Base-by-base conservation (phyloP, 2,113 vertebrate genomes). In the Micromys minutus region DNA sequence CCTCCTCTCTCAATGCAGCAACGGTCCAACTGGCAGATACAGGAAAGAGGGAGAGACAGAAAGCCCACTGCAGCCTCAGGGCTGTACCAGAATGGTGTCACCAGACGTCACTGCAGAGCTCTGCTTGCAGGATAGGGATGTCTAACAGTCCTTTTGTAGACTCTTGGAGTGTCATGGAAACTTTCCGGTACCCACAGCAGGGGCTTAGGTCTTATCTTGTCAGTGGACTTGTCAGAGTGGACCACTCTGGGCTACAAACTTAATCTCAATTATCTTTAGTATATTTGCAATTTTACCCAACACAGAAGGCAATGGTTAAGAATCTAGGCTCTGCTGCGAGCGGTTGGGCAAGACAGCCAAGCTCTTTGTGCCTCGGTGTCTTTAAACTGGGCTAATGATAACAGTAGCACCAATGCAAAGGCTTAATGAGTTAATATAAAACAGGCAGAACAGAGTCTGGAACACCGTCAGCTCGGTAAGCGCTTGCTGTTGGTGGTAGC, bases 71-170 rank as follows among this genome's bases (percentile, higher is more conserved):
- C 24, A 17, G 50, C 24, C 63, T 71, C 22, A 24, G 21, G 42
- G 4, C 19, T 12, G 26, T 26, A 55, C 75, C 85, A 50, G 59
- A 69, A 34, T 26, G 75, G 3, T 1, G 29, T 3, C 4, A 29
- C 50, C 63, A 31, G 13, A 4, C 6, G 15, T 71, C 94, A 24
- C 22, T 52, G 87, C 59, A 90, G 34, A 55, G 67, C 16, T 36
- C 50, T 2, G 0, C 15, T n/a, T 34, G 0, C 5, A 0, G 15
- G 61, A 0, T 22, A 6, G 52, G 4, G 29, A 89, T 31, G 7
- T 39, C 2, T 5, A 19, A 11, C 5, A 36, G 29, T 34, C 45
- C 59, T 12, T 42, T 9, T 12, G n/a, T 29, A 24, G 19, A 7
- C 13, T 83, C 42, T 31, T 34, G 12, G n/a, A 63, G 26, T 39